Evolutionary conservation across 2,113 vertebrate genomes (phyloP).

Genomic region (Neodontobutis hainanensis): DNA sequence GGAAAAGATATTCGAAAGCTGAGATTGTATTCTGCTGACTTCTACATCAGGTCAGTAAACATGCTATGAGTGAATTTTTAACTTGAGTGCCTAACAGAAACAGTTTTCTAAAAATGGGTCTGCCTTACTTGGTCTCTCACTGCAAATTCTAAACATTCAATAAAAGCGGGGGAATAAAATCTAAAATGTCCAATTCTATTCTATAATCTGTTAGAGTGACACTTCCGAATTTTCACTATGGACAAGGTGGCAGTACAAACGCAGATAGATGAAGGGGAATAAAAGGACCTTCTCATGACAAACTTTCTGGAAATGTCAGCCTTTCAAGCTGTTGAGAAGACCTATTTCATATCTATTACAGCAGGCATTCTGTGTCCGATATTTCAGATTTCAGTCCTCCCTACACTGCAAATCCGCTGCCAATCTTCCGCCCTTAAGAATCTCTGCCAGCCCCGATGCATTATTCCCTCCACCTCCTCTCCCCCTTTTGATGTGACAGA

Average conservation of each 20-base stretch:
- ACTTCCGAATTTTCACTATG: conserved; percentile 80
- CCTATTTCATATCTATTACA: conserved; percentile 87
- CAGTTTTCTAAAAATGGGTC: conserved; percentile 51
- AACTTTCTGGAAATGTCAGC: conserved; percentile 86
- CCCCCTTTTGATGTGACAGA: conserved; percentile 85
- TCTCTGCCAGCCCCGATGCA: conserved; percentile 79
- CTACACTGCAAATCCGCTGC: conserved; percentile 84
- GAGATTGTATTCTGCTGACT: conserved; percentile 19
- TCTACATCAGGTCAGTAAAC: conserved; percentile 46
- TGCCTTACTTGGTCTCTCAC: conserved; percentile 69
- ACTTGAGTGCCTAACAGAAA: conserved; percentile 61
- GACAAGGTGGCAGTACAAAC: conserved; percentile 82
- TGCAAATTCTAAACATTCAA: conserved; percentile 67
- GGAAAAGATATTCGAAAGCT: neutral
- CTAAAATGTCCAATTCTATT: conserved; percentile 75
- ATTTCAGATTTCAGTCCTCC: conserved; percentile 84
- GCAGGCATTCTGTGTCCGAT: conserved; percentile 83
- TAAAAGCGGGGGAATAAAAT: conserved; percentile 41
- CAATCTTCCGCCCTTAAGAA: conserved; percentile 85
- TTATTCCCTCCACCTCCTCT: conserved; percentile 78
- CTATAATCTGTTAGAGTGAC: conserved; percentile 79
- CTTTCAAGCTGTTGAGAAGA: conserved; percentile 85
- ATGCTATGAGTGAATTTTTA: conserved; percentile 52
- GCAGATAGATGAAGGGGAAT: conserved; percentile 79
- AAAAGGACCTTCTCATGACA: conserved; percentile 82